Conservation (phyloP, 2,888 invertebrate species). For the Drosophila greeni region DNA sequence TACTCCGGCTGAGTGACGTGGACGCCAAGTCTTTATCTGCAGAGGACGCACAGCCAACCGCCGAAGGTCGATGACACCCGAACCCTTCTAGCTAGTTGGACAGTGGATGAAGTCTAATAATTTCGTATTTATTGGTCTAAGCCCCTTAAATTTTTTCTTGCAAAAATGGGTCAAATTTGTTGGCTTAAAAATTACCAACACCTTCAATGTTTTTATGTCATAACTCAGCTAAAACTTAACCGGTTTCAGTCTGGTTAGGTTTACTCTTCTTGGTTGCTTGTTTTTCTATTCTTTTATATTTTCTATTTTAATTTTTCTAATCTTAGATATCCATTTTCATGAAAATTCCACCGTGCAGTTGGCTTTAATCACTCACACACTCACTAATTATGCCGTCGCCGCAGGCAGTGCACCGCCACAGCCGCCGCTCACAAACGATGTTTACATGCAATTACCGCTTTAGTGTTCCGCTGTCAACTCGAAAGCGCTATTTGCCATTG, state of each 20-base stretch:
- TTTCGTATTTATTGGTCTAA: too few relatives aligned
- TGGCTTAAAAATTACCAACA: too few relatives aligned
- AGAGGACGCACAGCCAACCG: conserved; percentile 3
- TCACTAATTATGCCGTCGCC: conserved; percentile 37
- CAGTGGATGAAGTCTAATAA: background rate
- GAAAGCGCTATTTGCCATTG: conserved; percentile 58
- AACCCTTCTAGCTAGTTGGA: background rate
- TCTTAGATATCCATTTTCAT: background rate
- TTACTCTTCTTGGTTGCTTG: too few relatives aligned
- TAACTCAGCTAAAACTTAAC: too few relatives aligned
- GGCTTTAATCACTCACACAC: conserved; percentile 23
- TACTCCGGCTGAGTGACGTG: conserved; percentile 16
- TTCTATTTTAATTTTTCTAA: background rate
- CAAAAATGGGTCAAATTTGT: too few relatives aligned
- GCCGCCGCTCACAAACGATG: conserved; percentile 49
- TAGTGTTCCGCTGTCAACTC: conserved; percentile 66
- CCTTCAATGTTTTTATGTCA: too few relatives aligned
- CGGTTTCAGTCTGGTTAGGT: too few relatives aligned
- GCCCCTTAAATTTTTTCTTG: too few relatives aligned
- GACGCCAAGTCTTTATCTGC: conserved; percentile 22
- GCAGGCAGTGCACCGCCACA: conserved; percentile 9
- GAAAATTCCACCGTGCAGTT: background rate
- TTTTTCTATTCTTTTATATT: too few relatives aligned
- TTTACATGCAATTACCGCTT: conserved; percentile 70
- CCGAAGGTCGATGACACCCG: background rate